Evolutionary conservation across 2,113 vertebrate genomes (phyloP), one percentile per base, ranked within the genome.

Genomic region (Ictalurus furcatus): DNA sequence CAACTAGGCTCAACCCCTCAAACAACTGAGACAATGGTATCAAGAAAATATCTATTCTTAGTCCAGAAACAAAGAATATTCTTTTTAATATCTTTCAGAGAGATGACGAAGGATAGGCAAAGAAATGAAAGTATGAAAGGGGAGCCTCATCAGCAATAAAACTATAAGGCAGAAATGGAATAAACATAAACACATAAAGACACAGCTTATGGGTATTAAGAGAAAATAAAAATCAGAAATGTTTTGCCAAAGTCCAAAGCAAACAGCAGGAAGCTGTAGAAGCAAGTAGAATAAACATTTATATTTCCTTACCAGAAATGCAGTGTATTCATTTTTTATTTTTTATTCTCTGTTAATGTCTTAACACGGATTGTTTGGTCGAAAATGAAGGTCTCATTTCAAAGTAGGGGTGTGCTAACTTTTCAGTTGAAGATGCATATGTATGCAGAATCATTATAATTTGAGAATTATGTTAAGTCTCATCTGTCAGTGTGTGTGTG

Each of bases 51-150:
- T 52, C 44, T 48, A 48, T 34, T 54, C 63, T 11, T 48, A 48
- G 65, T 67, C 6, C 52, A 56, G 16, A 80, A 54, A 9, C 28
- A 54, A 30, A 54, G 52, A 56, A 16, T 30, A 54, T 8, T 17
- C 8, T 52, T 52, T 52, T 52, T 52, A 52, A 52, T 16, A 3
- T 52, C 7, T 78, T 78, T 28, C 23, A 16, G 13, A 56, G 28
- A n/a, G 28, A 54, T 54, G 16, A 54, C 58, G 23, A 52, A 69
- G 37, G 67, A 84, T 34, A 61, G 44, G n/a, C 59, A 91, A 82
- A 94, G 94, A 93, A 40, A 88, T 25, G 1, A 78, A 78, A 74
- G 34, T 21, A 28, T 21, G 44, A 78, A 78, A 48, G 2, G 9
- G 9, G 4, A 13, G 9, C 21, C 25, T 76, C 54, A 87, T 76